Conservation (phyloP, 2,888 invertebrate species). For the Rhopalosiphum nymphaeae region DNA sequence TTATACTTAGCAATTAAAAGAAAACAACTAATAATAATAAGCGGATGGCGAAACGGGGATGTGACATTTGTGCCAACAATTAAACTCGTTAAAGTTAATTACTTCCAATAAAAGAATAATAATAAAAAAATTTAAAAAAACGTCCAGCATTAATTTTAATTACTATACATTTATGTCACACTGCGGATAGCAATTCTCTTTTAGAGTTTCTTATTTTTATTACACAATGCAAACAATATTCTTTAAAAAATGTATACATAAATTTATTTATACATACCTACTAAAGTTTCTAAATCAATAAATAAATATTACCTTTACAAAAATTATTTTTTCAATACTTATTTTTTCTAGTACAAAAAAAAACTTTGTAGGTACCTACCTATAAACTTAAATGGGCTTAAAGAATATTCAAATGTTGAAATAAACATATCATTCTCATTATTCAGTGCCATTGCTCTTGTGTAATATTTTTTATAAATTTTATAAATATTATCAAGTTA, state of each 20-base stretch:
- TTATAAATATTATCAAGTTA: conserved; percentile 15
- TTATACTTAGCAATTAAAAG: conserved; percentile 65
- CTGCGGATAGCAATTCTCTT: conserved; percentile 63
- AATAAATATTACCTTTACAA: background rate
- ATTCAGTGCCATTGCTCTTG: background rate
- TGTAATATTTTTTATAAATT: conserved; percentile 2
- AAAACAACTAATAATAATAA: conserved; percentile 65
- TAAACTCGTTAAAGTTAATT: conserved; percentile 65
- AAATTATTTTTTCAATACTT: background rate
- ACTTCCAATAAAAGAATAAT: conserved; percentile 65
- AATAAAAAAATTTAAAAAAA: conserved; percentile 65
- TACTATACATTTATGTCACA: conserved; percentile 64
- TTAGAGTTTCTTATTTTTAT: conserved; percentile 61
- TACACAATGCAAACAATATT: conserved; percentile 51
- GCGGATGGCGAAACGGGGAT: conserved; percentile 65
- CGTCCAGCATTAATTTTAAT: conserved; percentile 64
- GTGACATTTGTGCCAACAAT: conserved; percentile 65
- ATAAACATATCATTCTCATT: background rate
- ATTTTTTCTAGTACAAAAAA: conserved; percentile 21
- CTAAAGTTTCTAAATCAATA: conserved; percentile 31
- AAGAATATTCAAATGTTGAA: background rate
- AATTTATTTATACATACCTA: conserved; percentile 15
- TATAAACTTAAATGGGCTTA: background rate
- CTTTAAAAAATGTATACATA: conserved; percentile 45
- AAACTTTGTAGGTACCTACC: background rate